These are phyloP conservation scores for Heterodera filipjevi DNA, from an alignment of 2,888 invertebrate genomes.

Conservation along the genomic window DNA sequence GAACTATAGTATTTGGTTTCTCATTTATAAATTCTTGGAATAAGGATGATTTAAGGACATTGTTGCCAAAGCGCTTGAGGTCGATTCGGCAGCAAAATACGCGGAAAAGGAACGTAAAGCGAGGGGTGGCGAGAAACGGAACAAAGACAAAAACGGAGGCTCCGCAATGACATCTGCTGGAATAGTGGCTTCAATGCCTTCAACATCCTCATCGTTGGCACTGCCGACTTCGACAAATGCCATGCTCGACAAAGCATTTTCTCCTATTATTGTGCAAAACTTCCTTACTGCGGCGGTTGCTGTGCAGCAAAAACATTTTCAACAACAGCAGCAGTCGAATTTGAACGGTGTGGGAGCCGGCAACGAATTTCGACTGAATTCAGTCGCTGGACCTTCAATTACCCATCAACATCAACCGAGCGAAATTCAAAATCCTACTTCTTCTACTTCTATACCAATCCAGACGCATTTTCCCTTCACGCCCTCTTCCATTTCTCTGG, in stretches of 20 bases:
- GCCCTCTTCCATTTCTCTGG: conserved; percentile 21
- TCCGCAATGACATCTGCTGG: background rate
- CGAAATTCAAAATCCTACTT: background rate
- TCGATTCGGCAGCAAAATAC: conserved; percentile 45
- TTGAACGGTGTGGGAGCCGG: background rate
- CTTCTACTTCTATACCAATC: background rate
- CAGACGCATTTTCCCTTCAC: conserved; percentile 21
- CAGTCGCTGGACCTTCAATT: background rate
- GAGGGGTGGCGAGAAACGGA: conserved; percentile 39
- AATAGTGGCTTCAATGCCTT: background rate
- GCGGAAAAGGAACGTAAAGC: conserved; percentile 49
- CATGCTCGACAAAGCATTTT: background rate
- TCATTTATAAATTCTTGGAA: background rate
- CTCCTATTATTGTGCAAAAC: conserved; percentile 20
- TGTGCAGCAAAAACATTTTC: conserved; percentile 5
- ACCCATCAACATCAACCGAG: background rate
- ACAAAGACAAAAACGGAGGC: conserved; percentile 12
- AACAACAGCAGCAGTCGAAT: conserved; percentile 1
- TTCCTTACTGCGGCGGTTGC: conserved; percentile 19
- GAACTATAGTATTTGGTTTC: background rate
- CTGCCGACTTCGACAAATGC: background rate
- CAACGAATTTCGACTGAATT: background rate
- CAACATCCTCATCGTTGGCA: conserved; percentile 4
- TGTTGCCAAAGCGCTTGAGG: conserved; percentile 47
- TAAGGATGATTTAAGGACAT: conserved; percentile 38